These are phyloP conservation scores for Zaprionus ghesquierei DNA, from an alignment of 1,140 invertebrate genomes.

Conservation along the genomic window DNA sequence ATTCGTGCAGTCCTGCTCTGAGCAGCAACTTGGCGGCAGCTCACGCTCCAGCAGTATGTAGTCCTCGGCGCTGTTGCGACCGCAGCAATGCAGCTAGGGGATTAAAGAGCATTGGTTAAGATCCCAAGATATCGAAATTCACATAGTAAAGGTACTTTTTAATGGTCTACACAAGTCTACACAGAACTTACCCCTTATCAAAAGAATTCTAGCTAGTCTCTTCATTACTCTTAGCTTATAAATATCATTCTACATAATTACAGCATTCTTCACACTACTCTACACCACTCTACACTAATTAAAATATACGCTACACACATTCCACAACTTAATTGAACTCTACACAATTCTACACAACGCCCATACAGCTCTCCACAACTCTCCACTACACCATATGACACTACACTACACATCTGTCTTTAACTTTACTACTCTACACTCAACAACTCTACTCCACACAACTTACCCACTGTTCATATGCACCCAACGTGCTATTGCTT, in stretches of 20 bases:
- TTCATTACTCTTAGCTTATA: too few relatives aligned
- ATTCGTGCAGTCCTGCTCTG: slow-evolving; percentile 55
- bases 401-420: neutral
- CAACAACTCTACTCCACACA: neutral
- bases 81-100: slow-evolving; percentile 70
- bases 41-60: slow-evolving; percentile 62
- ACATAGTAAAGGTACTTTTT: too few relatives aligned
- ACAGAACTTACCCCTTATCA: too few relatives aligned
- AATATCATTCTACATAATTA: too few relatives aligned
- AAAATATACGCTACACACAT: too few relatives aligned
- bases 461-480: slow-evolving; percentile 75
- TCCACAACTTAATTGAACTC: neutral
- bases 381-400: neutral
- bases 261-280: too few relatives aligned
- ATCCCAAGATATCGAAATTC: too few relatives aligned
- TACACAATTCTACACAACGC: neutral
- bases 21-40: slow-evolving; percentile 60
- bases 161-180: too few relatives aligned
- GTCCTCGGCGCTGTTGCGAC: slow-evolving; percentile 68
- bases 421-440: neutral
- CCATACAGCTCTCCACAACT: neutral
- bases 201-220: too few relatives aligned
- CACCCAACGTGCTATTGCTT: slow-evolving; percentile 49
- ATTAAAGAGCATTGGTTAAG: neutral
- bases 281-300: neutral